Base-by-base conservation (phyloP, 2,113 vertebrate species). In the Nyctibius bracteatus region DNA sequence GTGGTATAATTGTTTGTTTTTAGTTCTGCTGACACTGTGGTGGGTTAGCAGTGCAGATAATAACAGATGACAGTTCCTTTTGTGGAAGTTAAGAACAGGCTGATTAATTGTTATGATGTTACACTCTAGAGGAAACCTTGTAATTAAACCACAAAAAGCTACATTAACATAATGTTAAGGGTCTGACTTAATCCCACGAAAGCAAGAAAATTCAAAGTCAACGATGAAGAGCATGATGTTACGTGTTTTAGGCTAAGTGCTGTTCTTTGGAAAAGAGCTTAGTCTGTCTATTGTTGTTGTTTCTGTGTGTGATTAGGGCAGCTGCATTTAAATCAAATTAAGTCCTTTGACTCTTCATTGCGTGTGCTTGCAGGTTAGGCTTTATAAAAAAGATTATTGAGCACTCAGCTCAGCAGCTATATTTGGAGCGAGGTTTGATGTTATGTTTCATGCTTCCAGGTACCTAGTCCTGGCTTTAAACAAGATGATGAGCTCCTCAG, bases 111-210 rank as follows among this genome's bases (percentile, higher is more conserved):
- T 87, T 96, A 91, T 77, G 96, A 55, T 94, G 88, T 81, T 93
- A 71, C 44, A 49, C 96, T 93, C 86, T 55, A 91, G 92, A 83
- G 66, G 27, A 94, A 97, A 89, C 37, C 47, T 90, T 92, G 62
- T 90, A 97, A 96, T 97, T 97, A 97, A 97, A 87, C 65, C 85
- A 96, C 90, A 92, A 92, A 96, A 96, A 93, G 71, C 39, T 83
- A 77, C 62, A 75, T 94, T 95, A 96, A 94, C 95, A 67, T 94
- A 96, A 94, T 92, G 84, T 79, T 81, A 92, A 92, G 68, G 49
- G 72, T 96, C 88, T 97, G 92, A 94, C 49, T 95, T 96, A 96
- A 91, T 94, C 79, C 81, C 88, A 93, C 46, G 0, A 96, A 97
- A 93, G 65, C 91, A 94, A 93, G 78, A 81, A 91, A 95, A 96